Conservation (phyloP, 2,888 invertebrate species). For the Lordiphosa fenestrarum region DNA sequence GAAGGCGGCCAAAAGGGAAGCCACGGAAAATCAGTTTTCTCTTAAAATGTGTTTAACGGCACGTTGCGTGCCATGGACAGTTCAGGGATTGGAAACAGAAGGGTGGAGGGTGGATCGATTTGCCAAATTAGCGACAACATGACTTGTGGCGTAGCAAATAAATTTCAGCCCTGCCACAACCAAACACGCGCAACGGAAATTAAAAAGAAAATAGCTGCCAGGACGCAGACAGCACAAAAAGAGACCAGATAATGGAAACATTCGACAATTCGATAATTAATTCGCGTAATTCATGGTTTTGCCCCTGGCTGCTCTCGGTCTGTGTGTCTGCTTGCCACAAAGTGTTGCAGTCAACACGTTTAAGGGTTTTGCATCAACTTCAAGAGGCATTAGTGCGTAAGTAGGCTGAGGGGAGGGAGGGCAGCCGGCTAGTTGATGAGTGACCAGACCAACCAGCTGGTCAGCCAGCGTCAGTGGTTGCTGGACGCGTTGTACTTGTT, state of each 20-base stretch:
- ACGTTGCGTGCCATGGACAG: constrained; percentile 36
- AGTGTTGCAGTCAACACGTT: constrained; percentile 67
- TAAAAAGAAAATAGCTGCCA: constrained; percentile 28
- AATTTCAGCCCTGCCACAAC: constrained; percentile 27
- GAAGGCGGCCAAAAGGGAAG: constrained; percentile 2
- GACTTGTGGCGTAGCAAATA: constrained; percentile 47
- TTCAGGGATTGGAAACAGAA: background rate
- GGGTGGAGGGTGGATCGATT: constrained; percentile 25
- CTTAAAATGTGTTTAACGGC: constrained; percentile 40
- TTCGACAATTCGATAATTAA: constrained; percentile 34
- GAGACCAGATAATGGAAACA: constrained; percentile 24
- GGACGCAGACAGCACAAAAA: constrained; percentile 8
- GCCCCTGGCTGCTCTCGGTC: background rate
- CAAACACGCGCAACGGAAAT: constrained; percentile 41
- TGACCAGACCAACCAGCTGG: constrained; percentile 30
- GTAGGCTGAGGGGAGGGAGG: constrained; percentile 45
- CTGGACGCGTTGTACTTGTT: constrained; percentile 67
- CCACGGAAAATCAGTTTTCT: constrained; percentile 24
- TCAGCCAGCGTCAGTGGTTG: constrained; percentile 27
- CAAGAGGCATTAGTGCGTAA: constrained; percentile 68
- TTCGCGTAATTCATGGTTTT: constrained; percentile 30
- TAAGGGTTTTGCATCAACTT: constrained; percentile 61
- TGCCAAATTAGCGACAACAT: constrained; percentile 50
- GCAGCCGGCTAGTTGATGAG: constrained; percentile 23
- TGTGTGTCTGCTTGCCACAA: constrained; percentile 40